Evolutionary conservation across 2,888 invertebrate genomes (phyloP), one percentile per base, ranked within the genome.

Genomic region (Andricus quercusramuli): DNA sequence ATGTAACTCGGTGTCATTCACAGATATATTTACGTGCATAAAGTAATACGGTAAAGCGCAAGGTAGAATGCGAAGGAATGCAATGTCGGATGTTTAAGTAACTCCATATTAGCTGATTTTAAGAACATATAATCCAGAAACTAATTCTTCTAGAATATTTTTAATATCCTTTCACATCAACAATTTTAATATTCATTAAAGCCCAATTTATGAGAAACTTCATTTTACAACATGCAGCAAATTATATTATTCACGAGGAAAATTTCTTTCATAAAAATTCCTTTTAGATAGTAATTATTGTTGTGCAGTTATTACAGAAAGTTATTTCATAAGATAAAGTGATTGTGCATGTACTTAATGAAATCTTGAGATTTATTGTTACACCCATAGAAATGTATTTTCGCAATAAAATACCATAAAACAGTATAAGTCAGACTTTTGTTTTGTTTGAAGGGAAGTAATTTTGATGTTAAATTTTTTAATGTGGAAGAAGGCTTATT

Each of bases 1-100:
- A 74, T 56, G 74, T 74, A 74, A 74, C 74, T 56, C 29, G 29
- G 74, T 74, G 74, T 74, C 74, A 74, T 74, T 74, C 74, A 51
- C 56, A 32, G 56, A n/a, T 32, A n/a, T 32, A 56, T 56, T 37
- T 68, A 29, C 47, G 44, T 25, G 68, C 44, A 25, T 25, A 56
- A 74, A 56, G 32, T 56, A 74, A 74, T 32, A 51, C 56, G 47
- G 47, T n/a, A 56, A 25, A 15, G 47, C 29, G 51, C 20, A 56
- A 56, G 32, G 20, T 59, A 11, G 56, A 74, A 74, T 15, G 56
- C 56, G 22, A 70, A n/a, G 56, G 56, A 74, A 74, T 74, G 74
- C 56, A 56, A 17, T 20, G 17, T 20, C 20, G 20, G 2, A 51
- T 37, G 9, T 66, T 20, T 66, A 37, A 66, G n/a, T 41, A 25